These are phyloP conservation scores for Orycteropus afer DNA, from an alignment of 2,113 vertebrate genomes.

Conservation along the genomic window DNA sequence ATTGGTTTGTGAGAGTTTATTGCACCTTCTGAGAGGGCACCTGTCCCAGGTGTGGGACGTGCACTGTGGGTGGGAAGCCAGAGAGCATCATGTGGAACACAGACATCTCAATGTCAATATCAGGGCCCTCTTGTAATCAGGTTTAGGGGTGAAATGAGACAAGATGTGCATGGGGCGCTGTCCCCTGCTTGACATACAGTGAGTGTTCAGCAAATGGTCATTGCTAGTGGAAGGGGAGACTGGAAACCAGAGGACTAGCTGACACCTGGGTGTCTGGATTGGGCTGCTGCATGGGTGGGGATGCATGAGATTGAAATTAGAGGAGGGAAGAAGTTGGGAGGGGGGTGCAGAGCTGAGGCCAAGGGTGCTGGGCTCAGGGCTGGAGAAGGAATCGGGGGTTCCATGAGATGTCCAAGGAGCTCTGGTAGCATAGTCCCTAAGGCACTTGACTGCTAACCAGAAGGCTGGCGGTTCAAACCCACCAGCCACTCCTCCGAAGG, in stretches of 20 bases:
- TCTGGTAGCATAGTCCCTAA: too few relatives aligned
- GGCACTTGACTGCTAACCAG: too few relatives aligned
- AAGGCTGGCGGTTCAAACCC: too few relatives aligned
- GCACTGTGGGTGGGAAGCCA: too few relatives aligned
- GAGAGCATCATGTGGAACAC: neutral
- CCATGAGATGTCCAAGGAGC: neutral
- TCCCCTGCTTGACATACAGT: neutral
- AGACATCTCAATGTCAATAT: too few relatives aligned
- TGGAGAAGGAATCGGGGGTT: neutral
- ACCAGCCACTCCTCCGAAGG: too few relatives aligned
- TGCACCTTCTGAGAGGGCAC: neutral
- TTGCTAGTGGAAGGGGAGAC: neutral
- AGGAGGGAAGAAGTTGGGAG: neutral
- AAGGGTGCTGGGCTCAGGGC: neutral
- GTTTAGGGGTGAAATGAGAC: neutral
- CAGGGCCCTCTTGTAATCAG: neutral
- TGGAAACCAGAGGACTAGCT: neutral
- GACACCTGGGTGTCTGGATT: too few relatives aligned
- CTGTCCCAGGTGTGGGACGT: fast-evolving
- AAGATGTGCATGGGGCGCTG: neutral
- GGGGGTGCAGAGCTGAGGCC: neutral
- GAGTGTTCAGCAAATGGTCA: too few relatives aligned
- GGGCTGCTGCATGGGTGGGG: neutral
- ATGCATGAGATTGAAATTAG: fast-evolving
- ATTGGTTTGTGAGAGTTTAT: neutral